phyloP scores from a whole-genome alignment of 1,140 invertebrate genomes.

The Bombus turneri region DNA sequence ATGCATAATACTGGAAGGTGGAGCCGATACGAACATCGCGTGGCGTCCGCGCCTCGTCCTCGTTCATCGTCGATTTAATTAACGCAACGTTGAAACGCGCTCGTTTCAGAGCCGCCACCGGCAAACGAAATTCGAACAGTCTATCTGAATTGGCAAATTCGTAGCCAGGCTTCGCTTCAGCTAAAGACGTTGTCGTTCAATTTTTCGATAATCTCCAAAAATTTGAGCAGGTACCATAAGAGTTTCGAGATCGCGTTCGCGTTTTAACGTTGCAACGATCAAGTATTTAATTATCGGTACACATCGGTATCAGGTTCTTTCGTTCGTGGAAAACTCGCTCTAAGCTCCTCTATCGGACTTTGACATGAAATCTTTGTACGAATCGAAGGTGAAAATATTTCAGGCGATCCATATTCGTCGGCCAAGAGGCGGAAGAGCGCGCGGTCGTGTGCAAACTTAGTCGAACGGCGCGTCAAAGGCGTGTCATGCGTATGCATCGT shows the following conservation, averaged over 20 bases:
- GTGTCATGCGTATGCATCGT: neutral
- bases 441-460: neutral
- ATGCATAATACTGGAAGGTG: neutral
- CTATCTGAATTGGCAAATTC: neutral
- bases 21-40: neutral
- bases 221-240: neutral
- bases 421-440: too few species aligned
- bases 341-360: neutral
- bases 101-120: neutral
- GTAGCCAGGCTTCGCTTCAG: neutral
- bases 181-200: neutral
- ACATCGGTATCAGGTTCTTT: neutral
- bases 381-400: neutral
- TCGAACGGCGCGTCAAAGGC: neutral
- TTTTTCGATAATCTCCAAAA: neutral
- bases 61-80: slow-evolving; percentile 3
- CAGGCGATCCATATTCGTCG: neutral
- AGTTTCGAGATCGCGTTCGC: neutral
- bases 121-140: neutral
- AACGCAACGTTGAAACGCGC: neutral
- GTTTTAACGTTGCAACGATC: too few species aligned
- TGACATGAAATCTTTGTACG: neutral
- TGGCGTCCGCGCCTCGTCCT: neutral
- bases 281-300: too few species aligned
- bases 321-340: neutral